Evolutionary conservation across 2,113 vertebrate species (phyloP).

Genomic region (Erythrolamprus reginae): DNA sequence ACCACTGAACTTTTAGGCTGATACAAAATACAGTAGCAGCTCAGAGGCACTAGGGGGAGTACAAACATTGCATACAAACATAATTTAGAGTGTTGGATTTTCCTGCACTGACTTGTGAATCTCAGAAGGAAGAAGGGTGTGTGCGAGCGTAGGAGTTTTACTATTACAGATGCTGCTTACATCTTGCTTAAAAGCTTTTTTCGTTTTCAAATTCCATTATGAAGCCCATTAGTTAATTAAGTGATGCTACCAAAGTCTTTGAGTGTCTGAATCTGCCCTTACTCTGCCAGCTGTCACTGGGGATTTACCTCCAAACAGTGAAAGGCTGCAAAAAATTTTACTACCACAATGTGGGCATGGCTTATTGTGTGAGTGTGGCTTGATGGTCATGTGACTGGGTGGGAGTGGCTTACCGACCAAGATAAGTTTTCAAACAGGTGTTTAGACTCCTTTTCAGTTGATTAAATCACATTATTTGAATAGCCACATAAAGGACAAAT

Average conservation of each 20-base stretch:
- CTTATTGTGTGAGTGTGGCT: no score
- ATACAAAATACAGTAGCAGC: not conserved
- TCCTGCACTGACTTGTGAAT: constrained; percentile 2
- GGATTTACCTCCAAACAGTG: constrained; percentile 19
- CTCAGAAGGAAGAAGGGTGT: constrained; percentile 20
- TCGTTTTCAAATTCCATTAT: constrained; percentile 49
- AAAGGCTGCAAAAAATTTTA: no score
- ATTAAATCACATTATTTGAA: no score
- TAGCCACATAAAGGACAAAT: no score
- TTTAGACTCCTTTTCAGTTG: no score
- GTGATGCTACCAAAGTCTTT: constrained; percentile 48
- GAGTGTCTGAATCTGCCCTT: constrained; percentile 47
- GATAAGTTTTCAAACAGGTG: no score
- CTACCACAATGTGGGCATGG: no score
- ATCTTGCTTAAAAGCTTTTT: constrained; percentile 61
- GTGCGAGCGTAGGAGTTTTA: not conserved
- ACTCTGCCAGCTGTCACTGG: constrained; percentile 38
- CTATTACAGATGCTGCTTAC: constrained; percentile 52
- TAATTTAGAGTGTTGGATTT: not conserved
- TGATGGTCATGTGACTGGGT: no score
- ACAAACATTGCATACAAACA: not conserved
- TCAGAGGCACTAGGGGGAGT: constrained; percentile 56
- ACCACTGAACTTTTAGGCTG: no score
- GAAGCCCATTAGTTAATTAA: constrained; percentile 71
- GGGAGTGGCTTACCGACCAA: no score